phyloP scores from a whole-genome alignment of 2,113 vertebrate species.

The Corythornis cristatus region DNA sequence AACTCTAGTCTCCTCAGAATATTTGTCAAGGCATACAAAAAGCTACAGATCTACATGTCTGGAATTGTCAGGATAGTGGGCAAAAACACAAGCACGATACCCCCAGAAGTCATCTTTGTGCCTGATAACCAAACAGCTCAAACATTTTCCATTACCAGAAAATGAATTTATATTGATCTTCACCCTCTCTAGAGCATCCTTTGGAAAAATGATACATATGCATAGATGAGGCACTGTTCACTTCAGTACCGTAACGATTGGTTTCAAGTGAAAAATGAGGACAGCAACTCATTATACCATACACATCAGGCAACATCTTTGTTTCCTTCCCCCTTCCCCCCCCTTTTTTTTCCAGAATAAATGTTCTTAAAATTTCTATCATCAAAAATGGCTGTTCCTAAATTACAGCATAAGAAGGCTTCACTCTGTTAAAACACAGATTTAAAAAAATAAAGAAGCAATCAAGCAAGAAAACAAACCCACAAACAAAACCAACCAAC shows the following conservation, averaged over 20 bases:
- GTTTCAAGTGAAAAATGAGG: slow-evolving; percentile 73
- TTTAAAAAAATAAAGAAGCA: background rate
- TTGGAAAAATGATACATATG: slow-evolving; percentile 74
- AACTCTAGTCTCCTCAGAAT: slow-evolving; percentile 15
- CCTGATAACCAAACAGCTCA: slow-evolving; percentile 43
- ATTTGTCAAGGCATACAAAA: slow-evolving; percentile 9
- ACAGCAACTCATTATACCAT: slow-evolving; percentile 58
- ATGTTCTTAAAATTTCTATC: slow-evolving; percentile 58
- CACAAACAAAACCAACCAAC: too few relatives aligned
- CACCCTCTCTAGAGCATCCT: slow-evolving; percentile 71
- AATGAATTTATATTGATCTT: slow-evolving; percentile 78
- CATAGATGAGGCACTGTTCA: slow-evolving; percentile 68
- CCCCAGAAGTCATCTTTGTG: slow-evolving; percentile 20
- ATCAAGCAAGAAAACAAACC: background rate
- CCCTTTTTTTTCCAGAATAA: background rate
- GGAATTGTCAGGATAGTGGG: background rate
- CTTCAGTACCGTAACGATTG: slow-evolving; percentile 63
- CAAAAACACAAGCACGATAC: background rate
- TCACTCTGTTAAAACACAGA: background rate
- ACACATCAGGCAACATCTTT: slow-evolving; percentile 43
- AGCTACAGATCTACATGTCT: background rate
- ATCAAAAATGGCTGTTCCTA: background rate
- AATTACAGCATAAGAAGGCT: background rate
- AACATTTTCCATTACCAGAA: slow-evolving; percentile 71
- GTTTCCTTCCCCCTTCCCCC: slow-evolving; percentile 37